Evolutionary conservation across 1,140 invertebrate species (phyloP).

Genomic region (Drosophila nigromelanica): DNA sequence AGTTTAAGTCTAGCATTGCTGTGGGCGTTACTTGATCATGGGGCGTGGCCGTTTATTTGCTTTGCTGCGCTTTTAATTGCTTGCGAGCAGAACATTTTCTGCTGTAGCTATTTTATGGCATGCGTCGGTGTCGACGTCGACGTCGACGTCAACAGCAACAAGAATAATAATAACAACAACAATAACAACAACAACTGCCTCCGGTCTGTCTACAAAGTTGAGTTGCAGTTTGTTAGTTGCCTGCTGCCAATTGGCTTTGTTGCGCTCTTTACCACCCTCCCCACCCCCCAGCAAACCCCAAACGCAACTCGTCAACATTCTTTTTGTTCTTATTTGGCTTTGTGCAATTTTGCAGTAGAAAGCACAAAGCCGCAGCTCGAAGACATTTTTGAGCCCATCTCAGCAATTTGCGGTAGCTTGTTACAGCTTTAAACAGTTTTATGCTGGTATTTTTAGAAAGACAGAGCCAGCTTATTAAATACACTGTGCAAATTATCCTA

Average conservation of each 20-base stretch:
- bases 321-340: constrained; percentile 73
- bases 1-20: constrained; percentile 59
- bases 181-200: constrained; percentile 50
- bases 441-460: too few relatives aligned
- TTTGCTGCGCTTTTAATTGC: constrained; percentile 77
- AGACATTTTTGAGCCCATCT: constrained; percentile 20
- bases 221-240: constrained; percentile 71
- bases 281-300: background rate
- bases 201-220: constrained; percentile 75
- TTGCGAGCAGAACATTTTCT: constrained; percentile 56
- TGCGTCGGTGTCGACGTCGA: constrained; percentile 39
- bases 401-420: constrained; percentile 43
- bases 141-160: constrained; percentile 2
- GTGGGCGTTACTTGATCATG: constrained; percentile 58
- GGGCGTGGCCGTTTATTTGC: constrained; percentile 73
- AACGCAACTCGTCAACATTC: constrained; percentile 27
- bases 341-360: constrained; percentile 63
- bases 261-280: constrained; percentile 36
- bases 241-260: constrained; percentile 49
- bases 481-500: too few relatives aligned
- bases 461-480: too few relatives aligned
- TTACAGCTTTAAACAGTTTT: constrained; percentile 37
- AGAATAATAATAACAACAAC: constrained; percentile 13
- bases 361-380: constrained; percentile 49
- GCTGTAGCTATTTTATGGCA: constrained; percentile 61